A percentile compares a stretch with the other conserved stretches of the same genome.
Conservation (phyloP, 2,888 invertebrate species). For the Cheilosia impressa region DNA sequence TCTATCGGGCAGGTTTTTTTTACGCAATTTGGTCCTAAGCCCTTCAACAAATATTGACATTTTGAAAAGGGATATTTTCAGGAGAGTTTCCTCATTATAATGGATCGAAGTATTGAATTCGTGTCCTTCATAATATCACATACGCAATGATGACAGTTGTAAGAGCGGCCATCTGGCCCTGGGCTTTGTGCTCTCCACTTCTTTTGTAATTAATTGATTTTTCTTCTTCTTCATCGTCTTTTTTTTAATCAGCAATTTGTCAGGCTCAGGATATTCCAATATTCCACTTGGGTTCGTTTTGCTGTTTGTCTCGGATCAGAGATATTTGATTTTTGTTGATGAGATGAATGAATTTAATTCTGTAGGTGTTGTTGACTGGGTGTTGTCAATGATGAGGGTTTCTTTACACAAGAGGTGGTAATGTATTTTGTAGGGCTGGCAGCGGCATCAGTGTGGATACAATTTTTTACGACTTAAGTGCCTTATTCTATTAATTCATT, state of each 20-base stretch:
- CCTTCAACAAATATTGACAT: slow-evolving; percentile 67
- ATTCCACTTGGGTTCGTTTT: slow-evolving; percentile 3
- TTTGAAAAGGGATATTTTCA: slow-evolving; percentile 68
- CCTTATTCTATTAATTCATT: too few relatives aligned
- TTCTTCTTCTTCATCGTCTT: slow-evolving; percentile 8
- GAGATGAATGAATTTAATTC: slow-evolving; percentile 51
- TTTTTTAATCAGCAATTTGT: slow-evolving; percentile 53
- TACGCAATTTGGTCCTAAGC: slow-evolving; percentile 41
- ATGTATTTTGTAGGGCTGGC: too few relatives aligned
- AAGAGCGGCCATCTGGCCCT: background rate
- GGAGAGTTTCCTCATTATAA: slow-evolving; percentile 53
- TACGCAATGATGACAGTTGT: background rate
- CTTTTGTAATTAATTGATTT: background rate
- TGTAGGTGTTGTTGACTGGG: too few relatives aligned
- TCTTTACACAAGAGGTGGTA: too few relatives aligned
- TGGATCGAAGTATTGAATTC: slow-evolving; percentile 49
- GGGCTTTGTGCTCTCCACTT: background rate
- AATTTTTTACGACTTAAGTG: too few relatives aligned
- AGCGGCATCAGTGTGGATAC: too few relatives aligned
- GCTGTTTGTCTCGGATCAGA: slow-evolving; percentile 17
- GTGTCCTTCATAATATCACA: slow-evolving; percentile 29
- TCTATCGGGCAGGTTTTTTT: too few relatives aligned
- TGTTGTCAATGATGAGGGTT: background rate
- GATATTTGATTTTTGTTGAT: slow-evolving; percentile 52
- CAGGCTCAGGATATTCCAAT: slow-evolving; percentile 20